phyloP scores from a whole-genome alignment of 2,888 invertebrate species.

The Dynastes maya region DNA sequence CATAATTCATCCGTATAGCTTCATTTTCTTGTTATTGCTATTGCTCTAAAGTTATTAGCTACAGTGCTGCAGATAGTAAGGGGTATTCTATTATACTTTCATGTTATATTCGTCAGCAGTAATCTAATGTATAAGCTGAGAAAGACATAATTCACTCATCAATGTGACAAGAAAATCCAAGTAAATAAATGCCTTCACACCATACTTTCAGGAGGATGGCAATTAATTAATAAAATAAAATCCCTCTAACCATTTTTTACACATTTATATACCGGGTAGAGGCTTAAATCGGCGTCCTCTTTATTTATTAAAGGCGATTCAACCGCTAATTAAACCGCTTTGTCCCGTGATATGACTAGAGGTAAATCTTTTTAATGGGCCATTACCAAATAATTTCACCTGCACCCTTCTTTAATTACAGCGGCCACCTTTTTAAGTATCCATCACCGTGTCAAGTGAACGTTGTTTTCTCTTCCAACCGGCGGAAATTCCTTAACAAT shows the following conservation, averaged over 20 bases:
- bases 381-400: constrained; percentile 45
- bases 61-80: background rate
- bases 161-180: no score
- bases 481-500: constrained; percentile 25
- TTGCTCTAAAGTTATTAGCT: no score
- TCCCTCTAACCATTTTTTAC: background rate
- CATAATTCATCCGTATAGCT: no score
- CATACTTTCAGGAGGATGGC: background rate
- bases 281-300: constrained; percentile 23
- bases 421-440: constrained; percentile 32
- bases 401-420: constrained; percentile 46
- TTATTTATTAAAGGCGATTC: constrained; percentile 44
- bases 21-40: no score
- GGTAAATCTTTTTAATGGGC: constrained; percentile 45
- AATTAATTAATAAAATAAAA: constrained; percentile 22
- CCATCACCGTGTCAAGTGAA: constrained; percentile 32
- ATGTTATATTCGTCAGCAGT: no score
- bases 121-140: no score
- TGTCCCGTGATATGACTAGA: constrained; percentile 37
- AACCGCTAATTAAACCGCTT: constrained; percentile 42
- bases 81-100: no score
- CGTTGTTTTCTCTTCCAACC: constrained; percentile 30
- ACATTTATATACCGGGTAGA: background rate
- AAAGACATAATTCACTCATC: no score
- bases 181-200: no score